Evolutionary conservation across 1,140 invertebrate species (phyloP).

Genomic region (Heliconius nattereri): DNA sequence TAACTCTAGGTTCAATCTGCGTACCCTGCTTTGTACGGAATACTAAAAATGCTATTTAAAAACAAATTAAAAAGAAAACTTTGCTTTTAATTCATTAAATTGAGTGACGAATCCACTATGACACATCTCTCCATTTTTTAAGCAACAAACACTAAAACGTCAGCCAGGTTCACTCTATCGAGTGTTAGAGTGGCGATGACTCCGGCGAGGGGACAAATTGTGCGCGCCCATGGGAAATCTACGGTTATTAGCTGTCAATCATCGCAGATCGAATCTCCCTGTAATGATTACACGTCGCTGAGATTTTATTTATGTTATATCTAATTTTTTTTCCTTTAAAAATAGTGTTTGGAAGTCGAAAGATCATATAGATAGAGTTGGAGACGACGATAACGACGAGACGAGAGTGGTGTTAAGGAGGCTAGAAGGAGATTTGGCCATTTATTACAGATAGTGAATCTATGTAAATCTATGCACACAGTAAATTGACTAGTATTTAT

Average conservation of each 20-base stretch:
- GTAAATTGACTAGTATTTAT: not conserved
- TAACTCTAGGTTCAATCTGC: too few relatives aligned
- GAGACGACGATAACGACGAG: too few relatives aligned
- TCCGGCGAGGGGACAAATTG: conserved; percentile 47
- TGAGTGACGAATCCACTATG: not conserved
- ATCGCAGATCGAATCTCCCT: conserved; percentile 39
- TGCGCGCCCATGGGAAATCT: conserved; percentile 55
- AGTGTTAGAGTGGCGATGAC: conserved; percentile 25
- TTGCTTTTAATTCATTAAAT: not conserved
- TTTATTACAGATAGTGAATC: too few relatives aligned
- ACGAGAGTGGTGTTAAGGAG: too few relatives aligned
- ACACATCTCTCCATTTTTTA: not conserved
- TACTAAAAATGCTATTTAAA: too few relatives aligned
- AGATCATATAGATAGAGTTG: too few relatives aligned
- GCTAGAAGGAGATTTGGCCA: too few relatives aligned
- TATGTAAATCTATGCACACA: too few relatives aligned
- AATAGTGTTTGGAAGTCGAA: not conserved
- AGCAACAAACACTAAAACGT: conserved; percentile 25
- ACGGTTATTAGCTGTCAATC: conserved; percentile 64
- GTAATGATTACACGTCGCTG: conserved; percentile 26
- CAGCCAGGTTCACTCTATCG: conserved; percentile 37
- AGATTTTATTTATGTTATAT: conserved; percentile 12
- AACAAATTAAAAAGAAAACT: too few relatives aligned
- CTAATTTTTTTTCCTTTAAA: not conserved
- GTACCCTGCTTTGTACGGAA: too few relatives aligned